Evolutionary conservation across 1,140 invertebrate species (phyloP).

Genomic region (Drosophila busckii): DNA sequence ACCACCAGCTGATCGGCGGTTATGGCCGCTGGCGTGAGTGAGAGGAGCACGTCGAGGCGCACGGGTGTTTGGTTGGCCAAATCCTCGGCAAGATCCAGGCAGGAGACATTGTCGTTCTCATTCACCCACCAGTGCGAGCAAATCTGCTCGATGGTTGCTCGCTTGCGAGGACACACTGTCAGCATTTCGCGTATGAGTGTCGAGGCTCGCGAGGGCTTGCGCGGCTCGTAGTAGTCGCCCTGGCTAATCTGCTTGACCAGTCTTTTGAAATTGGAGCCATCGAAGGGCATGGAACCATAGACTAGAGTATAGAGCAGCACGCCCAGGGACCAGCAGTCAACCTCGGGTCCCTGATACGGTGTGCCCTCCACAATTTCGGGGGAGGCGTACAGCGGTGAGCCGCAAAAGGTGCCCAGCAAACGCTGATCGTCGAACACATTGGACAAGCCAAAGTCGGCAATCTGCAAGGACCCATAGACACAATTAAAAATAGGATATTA

Average conservation of each 20-base stretch:
- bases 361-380: constrained; percentile 99
- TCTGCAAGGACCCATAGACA: constrained; percentile 80
- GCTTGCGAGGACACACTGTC: constrained; percentile 91
- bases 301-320: constrained; percentile 98
- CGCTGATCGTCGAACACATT: constrained; percentile 97
- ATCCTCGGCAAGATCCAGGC: constrained; percentile 92
- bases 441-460: constrained; percentile 99
- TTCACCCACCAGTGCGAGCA: constrained; percentile 97
- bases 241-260: constrained; percentile 98
- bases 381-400: constrained; percentile 98
- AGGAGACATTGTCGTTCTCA: constrained; percentile 89
- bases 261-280: constrained; percentile 98
- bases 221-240: constrained; percentile 98
- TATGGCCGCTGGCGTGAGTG: constrained; percentile 86
- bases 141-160: constrained; percentile 96
- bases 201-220: constrained; percentile 96
- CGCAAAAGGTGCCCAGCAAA: constrained; percentile 96
- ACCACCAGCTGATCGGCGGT: constrained; percentile 85
- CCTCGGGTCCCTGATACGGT: constrained; percentile 98
- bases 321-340: constrained; percentile 97
- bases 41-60: constrained; percentile 91
- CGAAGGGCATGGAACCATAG: constrained; percentile 99
- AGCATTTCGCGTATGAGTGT: constrained; percentile 96
- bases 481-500: constrained; percentile 1
- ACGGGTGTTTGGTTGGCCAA: constrained; percentile 94